Evolutionary conservation across 23 tunicate species (phyloP).

Genomic region (Styela clava): DNA sequence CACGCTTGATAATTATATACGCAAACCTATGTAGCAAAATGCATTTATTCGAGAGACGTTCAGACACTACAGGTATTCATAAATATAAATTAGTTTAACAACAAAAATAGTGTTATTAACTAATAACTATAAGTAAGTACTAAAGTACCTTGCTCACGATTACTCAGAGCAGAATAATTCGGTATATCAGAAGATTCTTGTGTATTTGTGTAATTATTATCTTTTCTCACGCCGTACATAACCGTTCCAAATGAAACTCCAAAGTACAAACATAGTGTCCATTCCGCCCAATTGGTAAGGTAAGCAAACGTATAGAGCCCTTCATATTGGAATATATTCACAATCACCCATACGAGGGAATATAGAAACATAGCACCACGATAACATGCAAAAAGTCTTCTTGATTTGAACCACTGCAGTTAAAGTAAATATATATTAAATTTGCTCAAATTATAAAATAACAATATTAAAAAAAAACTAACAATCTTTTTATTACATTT

Average conservation of each 20-base stretch:
- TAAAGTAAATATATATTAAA: no score
- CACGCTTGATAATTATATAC: no score
- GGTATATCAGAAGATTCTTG: background rate
- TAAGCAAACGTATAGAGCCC: constrained; percentile 16
- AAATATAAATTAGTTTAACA: no score
- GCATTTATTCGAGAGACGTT: no score
- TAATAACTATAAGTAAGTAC: no score
- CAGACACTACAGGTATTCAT: no score
- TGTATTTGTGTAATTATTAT: background rate
- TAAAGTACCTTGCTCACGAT: background rate
- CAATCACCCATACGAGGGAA: constrained; percentile 61
- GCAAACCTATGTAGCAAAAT: no score
- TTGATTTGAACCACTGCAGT: constrained; percentile 56
- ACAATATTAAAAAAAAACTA: no score
- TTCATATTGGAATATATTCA: constrained; percentile 10
- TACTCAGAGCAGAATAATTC: background rate
- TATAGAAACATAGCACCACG: constrained; percentile 38
- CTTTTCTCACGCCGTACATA: constrained; percentile 25
- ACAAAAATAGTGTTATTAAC: no score
- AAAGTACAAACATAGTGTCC: constrained; percentile 63
- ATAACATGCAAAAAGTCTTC: constrained; percentile 34
- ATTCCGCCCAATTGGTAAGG: constrained; percentile 81
- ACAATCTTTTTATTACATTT: no score
- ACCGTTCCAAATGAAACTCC: constrained; percentile 26
- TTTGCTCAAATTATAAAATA: no score